Evolutionary conservation across 2,797 vertebrate species (phyloP), one percentile per base, ranked within the genome.

Genomic region (Distichodus sexfasciatus): DNA sequence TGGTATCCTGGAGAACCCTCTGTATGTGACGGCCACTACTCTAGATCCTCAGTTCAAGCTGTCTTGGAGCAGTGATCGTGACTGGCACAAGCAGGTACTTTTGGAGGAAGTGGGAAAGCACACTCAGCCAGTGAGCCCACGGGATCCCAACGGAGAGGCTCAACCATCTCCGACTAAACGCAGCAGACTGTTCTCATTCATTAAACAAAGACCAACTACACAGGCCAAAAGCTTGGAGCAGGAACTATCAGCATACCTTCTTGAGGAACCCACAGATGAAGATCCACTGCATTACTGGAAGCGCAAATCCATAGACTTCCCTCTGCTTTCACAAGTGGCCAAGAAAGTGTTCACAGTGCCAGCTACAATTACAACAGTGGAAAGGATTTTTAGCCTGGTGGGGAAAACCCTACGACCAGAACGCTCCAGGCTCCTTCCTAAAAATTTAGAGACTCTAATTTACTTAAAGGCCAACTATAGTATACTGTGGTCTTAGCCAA

Each of bases 21-120:
- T 93, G 38, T 91, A 91, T 71, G 79, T 93, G 68, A 89, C 86
- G 1, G 91, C 89, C 67, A 91, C 91, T 63, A 89, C 89, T 4
- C 72, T 93, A 75, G 91, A 93, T 75, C 91, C 91, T 10, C 91
- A 93, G 84, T 93, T 93, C 77, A 93, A 93, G 73, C 90, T 93
- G 19, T 89, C 91, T 3, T 93, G 91, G 91, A 93, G 91, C 87
- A 92, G 87, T 73, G 89, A 88, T 76, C 84, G 83, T 0, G 91
- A 92, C 63, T 91, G 90, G 90, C 91, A 93, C 83, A 87, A 82
- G 79, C 90, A 93, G 76, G 84, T 92, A 58, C 74, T 93, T 24
- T 70, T 91, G 72, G 88, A 90, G 71, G 91, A 93, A 74, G 69
- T 93, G 66, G 84, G 85, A 64, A 92, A 90, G 84, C 85, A 89